These are phyloP conservation scores for Dicrurus megarhynchus DNA, from an alignment of 2,113 vertebrate genomes.

Conservation along the genomic window DNA sequence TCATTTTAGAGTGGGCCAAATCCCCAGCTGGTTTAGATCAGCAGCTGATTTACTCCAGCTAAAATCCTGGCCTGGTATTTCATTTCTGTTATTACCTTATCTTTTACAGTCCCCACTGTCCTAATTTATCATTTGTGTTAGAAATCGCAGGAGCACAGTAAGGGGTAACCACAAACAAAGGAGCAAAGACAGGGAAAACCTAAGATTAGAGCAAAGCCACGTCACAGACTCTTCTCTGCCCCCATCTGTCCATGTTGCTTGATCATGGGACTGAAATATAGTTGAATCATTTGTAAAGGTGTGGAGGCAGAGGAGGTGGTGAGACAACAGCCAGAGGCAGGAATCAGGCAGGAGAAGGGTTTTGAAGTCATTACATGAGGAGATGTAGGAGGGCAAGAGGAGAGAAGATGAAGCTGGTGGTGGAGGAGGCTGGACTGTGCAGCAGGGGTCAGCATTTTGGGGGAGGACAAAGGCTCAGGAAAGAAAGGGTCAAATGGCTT, in stretches of 20 bases:
- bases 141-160: neutral
- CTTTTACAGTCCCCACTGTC: conserved; percentile 53
- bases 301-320: neutral
- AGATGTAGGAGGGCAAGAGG: neutral
- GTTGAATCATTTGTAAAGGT: neutral
- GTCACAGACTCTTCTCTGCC: neutral
- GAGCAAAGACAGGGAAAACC: neutral
- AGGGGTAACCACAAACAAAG: conserved; percentile 25
- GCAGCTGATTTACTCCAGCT: conserved; percentile 63
- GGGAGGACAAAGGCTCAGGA: neutral
- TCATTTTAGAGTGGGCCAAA: conserved; percentile 63
- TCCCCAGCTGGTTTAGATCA: conserved; percentile 63
- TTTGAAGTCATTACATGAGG: neutral
- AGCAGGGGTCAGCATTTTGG: neutral
- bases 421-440: neutral
- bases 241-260: neutral
- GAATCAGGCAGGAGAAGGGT: neutral
- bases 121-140: conserved; percentile 44
- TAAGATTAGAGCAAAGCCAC: neutral
- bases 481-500: neutral
- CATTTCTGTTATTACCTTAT: conserved; percentile 66
- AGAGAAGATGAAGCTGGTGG: neutral
- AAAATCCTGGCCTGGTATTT: conserved; percentile 58
- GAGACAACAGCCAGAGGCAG: neutral
- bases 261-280: neutral